Conservation (phyloP, 2,797 vertebrate species). For the Periparus ater region DNA sequence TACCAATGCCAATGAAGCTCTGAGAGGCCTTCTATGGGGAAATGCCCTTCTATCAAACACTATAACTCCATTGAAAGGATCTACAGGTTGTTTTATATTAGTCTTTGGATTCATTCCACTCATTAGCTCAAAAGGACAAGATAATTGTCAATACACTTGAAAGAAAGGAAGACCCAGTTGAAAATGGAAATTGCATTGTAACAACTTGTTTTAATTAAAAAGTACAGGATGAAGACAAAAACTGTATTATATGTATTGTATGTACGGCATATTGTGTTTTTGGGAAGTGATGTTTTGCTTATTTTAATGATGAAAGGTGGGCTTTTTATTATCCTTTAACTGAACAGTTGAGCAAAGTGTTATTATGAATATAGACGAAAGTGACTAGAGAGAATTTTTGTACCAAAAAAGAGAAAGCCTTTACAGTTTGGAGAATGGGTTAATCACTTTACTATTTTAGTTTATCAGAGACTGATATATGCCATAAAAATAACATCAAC, state of each 20-base stretch:
- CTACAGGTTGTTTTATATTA: background rate
- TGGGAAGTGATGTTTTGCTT: background rate
- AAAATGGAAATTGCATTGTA: background rate
- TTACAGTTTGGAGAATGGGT: background rate
- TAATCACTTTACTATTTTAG: background rate
- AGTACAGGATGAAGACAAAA: background rate
- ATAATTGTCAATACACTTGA: background rate
- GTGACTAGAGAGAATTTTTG: background rate
- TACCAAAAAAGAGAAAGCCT: background rate
- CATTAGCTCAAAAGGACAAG: background rate
- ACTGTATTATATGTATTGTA: background rate
- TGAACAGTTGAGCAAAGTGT: background rate
- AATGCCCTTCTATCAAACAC: background rate
- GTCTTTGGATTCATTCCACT: background rate
- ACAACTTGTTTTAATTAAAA: background rate
- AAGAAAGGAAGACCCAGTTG: background rate
- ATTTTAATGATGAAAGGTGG: background rate
- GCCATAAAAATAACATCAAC: background rate
- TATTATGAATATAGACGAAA: background rate
- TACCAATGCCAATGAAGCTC: background rate
- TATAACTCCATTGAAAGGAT: background rate
- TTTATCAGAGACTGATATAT: background rate
- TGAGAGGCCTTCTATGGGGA: background rate
- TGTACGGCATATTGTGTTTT: background rate
- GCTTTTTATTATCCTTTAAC: background rate